Evolutionary conservation across 2,888 invertebrate species (phyloP), one percentile per base, ranked within the genome.

Genomic region (Chymomyza caudatula): DNA sequence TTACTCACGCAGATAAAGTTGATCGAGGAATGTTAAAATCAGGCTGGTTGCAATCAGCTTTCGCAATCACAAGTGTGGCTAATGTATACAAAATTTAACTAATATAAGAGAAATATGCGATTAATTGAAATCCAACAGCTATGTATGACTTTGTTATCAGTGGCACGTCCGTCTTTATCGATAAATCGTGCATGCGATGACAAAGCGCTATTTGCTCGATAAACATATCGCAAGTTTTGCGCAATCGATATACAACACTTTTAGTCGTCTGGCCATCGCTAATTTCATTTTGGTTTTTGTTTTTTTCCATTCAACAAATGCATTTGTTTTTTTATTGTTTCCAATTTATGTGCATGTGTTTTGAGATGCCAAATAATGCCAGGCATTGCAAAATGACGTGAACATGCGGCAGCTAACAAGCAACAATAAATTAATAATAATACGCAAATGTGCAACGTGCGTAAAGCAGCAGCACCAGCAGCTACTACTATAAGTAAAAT

Each of bases 271-370:
- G 44, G n/a, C 60, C 17, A 75, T 68, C 73, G 76, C 76, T 67
- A 76, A 72, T 76, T 72, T 74, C 76, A 76, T 74, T 76, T 76
- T 76, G 72, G 74, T 67, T 67, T 67, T 64, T 47, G 66, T 67
- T 59, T 78, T 78, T 81, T 78, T 81, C 76, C 81, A 78, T 78
- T 78, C 77, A 78, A 80, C 83, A 78, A 76, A 79, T 79, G 77
- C 72, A 72, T 79, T 82, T 78, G 75, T 78, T 79, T 77, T 79
- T 82, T 81, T 68, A 79, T 82, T 77, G 15, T 47, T 47, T 47
- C 17, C 15, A 47, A 47, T 17, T 47, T 47, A 17, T 47, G 47
- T 47, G 47, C 19, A 47, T 15, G 5, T 13, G 11, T 43, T 43
- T 43, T 37, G 37, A 19, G n/a, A 17, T 47, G 47, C 19, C 47